These are phyloP conservation scores for Diplazon laetatorius DNA, from an alignment of 2,888 invertebrate genomes.

Conservation along the genomic window DNA sequence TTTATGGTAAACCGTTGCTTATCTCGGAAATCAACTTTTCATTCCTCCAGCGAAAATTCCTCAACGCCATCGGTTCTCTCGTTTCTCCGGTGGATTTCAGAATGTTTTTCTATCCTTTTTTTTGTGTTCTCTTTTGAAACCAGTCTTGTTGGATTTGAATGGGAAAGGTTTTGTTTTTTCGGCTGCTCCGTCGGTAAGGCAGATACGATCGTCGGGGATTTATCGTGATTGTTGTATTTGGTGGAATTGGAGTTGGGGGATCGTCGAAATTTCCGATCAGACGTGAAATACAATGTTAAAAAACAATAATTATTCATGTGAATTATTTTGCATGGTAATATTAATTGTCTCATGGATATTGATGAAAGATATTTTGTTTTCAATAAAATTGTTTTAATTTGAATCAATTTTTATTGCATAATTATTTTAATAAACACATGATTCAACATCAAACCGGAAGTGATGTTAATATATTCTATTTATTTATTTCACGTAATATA, in stretches of 20 bases:
- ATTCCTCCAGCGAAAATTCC: background rate
- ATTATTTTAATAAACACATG: background rate
- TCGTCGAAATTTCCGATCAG: background rate
- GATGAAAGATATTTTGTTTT: no score
- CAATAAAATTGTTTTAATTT: no score
- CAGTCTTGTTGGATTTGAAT: no score
- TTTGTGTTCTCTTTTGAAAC: background rate
- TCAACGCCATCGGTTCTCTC: background rate
- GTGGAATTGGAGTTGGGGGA: background rate
- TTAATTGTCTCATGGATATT: no score
- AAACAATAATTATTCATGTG: background rate
- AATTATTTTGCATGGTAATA: no score
- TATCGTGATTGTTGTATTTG: no score
- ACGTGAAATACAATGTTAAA: background rate
- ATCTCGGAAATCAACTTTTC: slow-evolving; percentile 1
- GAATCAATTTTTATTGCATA: no score
- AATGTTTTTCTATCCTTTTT: background rate
- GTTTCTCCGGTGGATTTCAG: background rate
- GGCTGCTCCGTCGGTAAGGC: no score
- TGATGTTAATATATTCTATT: background rate
- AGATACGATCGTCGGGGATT: no score
- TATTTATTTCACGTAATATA: slow-evolving; percentile 10
- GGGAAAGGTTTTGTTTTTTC: no score
- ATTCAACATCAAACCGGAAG: slow-evolving; percentile 1
- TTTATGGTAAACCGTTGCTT: slow-evolving; percentile 3